Conservation (phyloP, 2,113 vertebrate species). For the Ranitomeya variabilis region DNA sequence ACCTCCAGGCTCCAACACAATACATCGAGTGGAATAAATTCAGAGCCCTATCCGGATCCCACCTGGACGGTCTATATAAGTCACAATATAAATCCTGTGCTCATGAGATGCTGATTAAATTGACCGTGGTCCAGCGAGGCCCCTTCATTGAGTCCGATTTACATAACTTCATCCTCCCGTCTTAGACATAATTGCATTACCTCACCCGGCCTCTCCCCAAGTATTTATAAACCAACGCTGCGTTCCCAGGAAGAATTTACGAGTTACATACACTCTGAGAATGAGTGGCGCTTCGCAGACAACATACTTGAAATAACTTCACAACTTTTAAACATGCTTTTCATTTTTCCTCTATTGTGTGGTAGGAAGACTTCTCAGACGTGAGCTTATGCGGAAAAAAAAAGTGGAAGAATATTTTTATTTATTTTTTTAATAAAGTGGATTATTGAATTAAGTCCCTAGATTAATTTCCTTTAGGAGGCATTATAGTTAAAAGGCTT, state of each 20-base stretch:
- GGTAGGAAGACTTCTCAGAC: slow-evolving; percentile 48
- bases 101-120: slow-evolving; percentile 5
- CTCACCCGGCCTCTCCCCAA: slow-evolving; percentile 54
- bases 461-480: not conserved
- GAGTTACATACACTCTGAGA: slow-evolving; percentile 52
- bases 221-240: slow-evolving; percentile 47
- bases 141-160: slow-evolving; percentile 17
- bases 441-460: not conserved
- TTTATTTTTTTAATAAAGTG: not conserved
- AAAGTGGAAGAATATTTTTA: not conserved
- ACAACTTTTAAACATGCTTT: slow-evolving; percentile 58
- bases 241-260: slow-evolving; percentile 55
- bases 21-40: not conserved
- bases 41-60: not conserved
- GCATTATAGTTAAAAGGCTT: not conserved
- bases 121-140: not conserved
- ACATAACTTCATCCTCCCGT: slow-evolving; percentile 28
- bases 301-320: slow-evolving; percentile 58
- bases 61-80: not conserved
- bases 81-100: not conserved
- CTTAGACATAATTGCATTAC: slow-evolving; percentile 51
- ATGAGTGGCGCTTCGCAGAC: slow-evolving; percentile 50
- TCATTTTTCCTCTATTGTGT: slow-evolving; percentile 54
- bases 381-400: not conserved
- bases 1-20: too few species aligned